Conservation (phyloP, 2,113 vertebrate genomes). For the Zosterops borbonicus region DNA sequence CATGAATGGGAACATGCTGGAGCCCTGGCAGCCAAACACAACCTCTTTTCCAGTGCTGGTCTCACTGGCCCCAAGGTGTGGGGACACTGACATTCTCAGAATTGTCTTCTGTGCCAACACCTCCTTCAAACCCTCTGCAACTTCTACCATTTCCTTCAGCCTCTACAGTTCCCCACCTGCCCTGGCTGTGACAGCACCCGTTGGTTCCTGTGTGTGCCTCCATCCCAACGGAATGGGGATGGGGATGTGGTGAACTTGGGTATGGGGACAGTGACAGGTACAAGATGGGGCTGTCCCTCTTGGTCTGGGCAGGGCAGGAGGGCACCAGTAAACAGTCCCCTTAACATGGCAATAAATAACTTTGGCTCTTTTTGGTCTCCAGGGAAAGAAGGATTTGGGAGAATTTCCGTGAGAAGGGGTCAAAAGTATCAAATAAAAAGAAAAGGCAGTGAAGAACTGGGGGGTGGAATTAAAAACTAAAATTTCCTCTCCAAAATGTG, state of each 20-base stretch:
- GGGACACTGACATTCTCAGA: background rate
- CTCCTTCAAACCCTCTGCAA: constrained; percentile 22
- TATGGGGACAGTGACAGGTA: background rate
- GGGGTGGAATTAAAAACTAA: background rate
- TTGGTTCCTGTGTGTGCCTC: background rate
- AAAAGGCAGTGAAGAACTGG: background rate
- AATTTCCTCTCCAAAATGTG: background rate
- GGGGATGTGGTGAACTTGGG: background rate
- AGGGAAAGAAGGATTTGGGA: background rate
- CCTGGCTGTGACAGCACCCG: fast-evolving
- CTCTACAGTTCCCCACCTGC: fast-evolving
- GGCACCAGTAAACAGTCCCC: background rate
- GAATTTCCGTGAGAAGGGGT: background rate
- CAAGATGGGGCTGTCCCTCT: background rate
- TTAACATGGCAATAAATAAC: constrained; percentile 14
- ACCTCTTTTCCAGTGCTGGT: background rate
- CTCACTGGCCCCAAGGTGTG: background rate
- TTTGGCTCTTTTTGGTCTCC: background rate
- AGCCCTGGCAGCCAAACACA: fast-evolving
- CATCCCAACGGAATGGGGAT: fast-evolving
- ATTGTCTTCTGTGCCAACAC: background rate
- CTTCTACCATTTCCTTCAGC: background rate
- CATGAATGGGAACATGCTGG: fast-evolving
- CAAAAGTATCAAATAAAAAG: background rate
- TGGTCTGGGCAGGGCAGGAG: background rate